Evolutionary conservation across 1,140 invertebrate species (phyloP).

Genomic region (Cydia strobilella): DNA sequence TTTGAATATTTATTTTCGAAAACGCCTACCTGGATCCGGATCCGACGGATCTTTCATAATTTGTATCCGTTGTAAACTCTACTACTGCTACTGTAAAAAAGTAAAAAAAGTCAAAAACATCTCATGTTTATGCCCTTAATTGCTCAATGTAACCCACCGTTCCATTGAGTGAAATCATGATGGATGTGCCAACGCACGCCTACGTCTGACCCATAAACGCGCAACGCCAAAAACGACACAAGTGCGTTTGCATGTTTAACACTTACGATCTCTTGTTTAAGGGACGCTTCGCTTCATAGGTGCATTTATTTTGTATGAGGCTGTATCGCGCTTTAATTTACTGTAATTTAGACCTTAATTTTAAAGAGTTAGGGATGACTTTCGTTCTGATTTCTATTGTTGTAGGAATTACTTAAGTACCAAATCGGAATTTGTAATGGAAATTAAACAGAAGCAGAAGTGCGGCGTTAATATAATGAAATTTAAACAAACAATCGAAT

Average conservation of each 20-base stretch:
- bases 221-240: not conserved
- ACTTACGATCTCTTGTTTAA: not conserved
- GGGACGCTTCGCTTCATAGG: not conserved
- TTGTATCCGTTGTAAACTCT: too few species aligned
- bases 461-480: too few species aligned
- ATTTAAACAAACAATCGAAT: too few species aligned
- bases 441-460: too few species aligned
- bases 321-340: not conserved
- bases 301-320: not conserved
- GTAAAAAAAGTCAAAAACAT: not conserved
- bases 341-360: not conserved
- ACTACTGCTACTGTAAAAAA: not conserved
- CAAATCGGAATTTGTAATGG: too few species aligned
- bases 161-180: conserved; percentile 19
- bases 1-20: too few species aligned
- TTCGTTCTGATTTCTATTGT: too few species aligned
- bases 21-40: too few species aligned
- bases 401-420: too few species aligned
- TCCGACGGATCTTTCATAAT: too few species aligned
- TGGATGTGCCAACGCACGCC: conserved; percentile 8
- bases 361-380: too few species aligned
- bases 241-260: not conserved
- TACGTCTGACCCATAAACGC: not conserved
- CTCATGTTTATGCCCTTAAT: conserved; percentile 12
- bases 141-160: conserved; percentile 14